phyloP scores from a whole-genome alignment of 2,113 vertebrate genomes.

The Athene cunicularia region DNA sequence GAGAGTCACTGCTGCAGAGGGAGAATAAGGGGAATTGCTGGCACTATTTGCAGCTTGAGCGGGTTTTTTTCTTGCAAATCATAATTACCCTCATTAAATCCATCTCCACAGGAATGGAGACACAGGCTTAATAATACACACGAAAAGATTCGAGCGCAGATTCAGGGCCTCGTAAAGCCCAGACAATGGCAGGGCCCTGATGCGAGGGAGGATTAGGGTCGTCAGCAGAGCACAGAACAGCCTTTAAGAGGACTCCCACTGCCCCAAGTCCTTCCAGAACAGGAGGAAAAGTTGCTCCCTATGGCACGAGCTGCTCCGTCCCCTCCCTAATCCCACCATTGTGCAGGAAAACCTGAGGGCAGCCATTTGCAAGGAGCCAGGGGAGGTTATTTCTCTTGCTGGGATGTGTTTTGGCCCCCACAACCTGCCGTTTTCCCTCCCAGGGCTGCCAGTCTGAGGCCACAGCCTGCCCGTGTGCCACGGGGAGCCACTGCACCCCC shows the following conservation, averaged over 20 bases:
- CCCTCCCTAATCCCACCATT: not conserved
- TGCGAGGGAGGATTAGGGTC: not conserved
- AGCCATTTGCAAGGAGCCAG: not conserved
- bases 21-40: not conserved
- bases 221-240: not conserved
- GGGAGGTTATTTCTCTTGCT: not conserved
- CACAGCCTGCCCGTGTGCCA: not conserved
- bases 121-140: not conserved
- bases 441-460: not conserved
- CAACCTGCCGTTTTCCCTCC: fast-evolving
- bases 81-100: slow-evolving; percentile 8
- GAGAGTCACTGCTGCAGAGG: not conserved
- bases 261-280: not conserved
- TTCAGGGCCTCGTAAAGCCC: not conserved
- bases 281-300: not conserved
- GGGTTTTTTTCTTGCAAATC: not conserved
- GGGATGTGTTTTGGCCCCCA: not conserved
- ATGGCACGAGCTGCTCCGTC: not conserved
- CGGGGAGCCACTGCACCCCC: not conserved
- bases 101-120: not conserved
- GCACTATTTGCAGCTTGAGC: not conserved
- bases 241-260: not conserved
- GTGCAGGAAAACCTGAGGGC: not conserved
- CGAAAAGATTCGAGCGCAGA: not conserved
- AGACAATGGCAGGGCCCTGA: not conserved